Base-by-base conservation (phyloP, 1,140 invertebrate genomes). In the Leptinotarsa undecemlineata region DNA sequence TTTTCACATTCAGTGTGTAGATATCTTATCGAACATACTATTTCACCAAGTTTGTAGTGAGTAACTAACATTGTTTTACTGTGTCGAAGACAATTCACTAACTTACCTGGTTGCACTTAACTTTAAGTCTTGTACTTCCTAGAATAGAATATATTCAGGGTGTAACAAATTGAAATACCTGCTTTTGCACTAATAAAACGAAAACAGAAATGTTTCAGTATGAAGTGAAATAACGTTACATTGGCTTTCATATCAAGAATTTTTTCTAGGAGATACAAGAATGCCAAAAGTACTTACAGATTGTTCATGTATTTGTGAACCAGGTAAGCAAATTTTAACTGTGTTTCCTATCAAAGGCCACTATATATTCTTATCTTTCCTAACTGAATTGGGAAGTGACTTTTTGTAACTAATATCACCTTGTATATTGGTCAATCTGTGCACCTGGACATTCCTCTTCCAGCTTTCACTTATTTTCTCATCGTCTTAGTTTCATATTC, bases 181-280 rank as follows among this genome's bases (percentile, higher is more conserved):
- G 63, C 63, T 17, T 21, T 20, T 14, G 26, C 63, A 64, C 63
- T 64, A 64, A 64, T 20, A 5, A 15, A 57, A 57, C 51, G 51
- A 57, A 19, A 57, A 57, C 51, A 57, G 17, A 64, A 21, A 23
- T 64, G 63, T 64, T 64, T 33, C 15, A 15, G 51, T 57, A 57
- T 4, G n/a, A 57, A n/a, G 17, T 11, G 33, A 57, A 57, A 57
- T 5, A 57, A 4, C 51, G 26, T 64, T 64, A 19, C 20, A 15
- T 64, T 20, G 4, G 26, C 60, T n/a, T 64, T 64, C 63, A 33
- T 21, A 64, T 64, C 15, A 23, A 23, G 14, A 15, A 1, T 64
- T 42, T 63, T 72, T 72, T 72, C 61, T 72, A 72, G 70, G 70
- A 72, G 70, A 33, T 72, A 72, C 62, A 72, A 63, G n/a, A 19